phyloP scores from a whole-genome alignment of 1,140 invertebrate genomes.

The Xylocopa sonorina region DNA sequence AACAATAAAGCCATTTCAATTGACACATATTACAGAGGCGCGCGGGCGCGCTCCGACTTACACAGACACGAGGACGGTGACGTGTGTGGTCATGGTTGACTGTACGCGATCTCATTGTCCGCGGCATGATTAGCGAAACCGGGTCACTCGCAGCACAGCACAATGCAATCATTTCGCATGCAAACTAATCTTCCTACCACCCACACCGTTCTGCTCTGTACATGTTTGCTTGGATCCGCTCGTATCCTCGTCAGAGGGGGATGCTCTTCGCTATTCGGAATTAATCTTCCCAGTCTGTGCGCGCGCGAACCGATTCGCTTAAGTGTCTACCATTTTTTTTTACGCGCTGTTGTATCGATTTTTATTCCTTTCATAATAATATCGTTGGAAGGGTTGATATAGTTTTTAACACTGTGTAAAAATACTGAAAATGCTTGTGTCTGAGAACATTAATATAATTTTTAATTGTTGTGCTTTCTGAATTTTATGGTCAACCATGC shows the following conservation, averaged over 20 bases:
- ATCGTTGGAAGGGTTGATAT: no score
- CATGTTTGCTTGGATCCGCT: constrained; percentile 9
- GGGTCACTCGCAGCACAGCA: constrained; percentile 70
- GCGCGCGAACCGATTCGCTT: not conserved
- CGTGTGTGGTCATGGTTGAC: constrained; percentile 67
- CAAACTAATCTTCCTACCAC: constrained; percentile 69
- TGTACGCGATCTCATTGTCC: constrained; percentile 72
- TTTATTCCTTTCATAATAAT: no score
- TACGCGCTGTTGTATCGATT: no score
- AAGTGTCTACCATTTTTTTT: no score
- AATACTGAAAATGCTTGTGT: no score
- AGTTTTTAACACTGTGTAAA: no score
- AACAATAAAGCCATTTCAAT: constrained; percentile 65
- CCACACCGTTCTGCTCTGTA: constrained; percentile 34
- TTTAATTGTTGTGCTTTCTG: no score
- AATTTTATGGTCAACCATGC: no score
- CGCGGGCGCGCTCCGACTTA: constrained; percentile 33
- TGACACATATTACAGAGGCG: constrained; percentile 60
- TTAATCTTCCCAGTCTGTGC: constrained; percentile 8
- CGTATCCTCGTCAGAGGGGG: constrained; percentile 2
- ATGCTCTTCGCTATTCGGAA: constrained; percentile 10
- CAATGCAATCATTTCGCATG: constrained; percentile 70
- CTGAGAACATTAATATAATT: no score
- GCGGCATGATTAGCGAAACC: constrained; percentile 70
- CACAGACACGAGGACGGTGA: constrained; percentile 18